Evolutionary conservation across 2,113 vertebrate species (phyloP).

Genomic region (Mesocricetus auratus): DNA sequence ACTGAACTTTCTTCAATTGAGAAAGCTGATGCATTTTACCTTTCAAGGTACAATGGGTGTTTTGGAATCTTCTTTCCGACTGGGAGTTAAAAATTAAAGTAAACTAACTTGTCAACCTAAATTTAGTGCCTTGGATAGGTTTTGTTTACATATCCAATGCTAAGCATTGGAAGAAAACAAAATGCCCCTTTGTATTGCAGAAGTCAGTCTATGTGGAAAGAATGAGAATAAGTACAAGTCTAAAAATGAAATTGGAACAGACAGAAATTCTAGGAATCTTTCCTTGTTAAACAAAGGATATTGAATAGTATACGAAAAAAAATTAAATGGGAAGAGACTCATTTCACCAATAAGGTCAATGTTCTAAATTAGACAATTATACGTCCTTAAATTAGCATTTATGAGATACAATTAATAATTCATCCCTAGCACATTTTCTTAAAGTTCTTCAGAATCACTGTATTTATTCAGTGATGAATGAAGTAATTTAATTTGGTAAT

Average conservation of each 20-base stretch:
- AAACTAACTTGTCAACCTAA: neutral
- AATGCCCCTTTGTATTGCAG: neutral
- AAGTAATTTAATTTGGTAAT: conserved; percentile 68
- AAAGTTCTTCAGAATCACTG: conserved; percentile 69
- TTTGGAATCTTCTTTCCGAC: neutral
- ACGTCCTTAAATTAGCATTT: conserved; percentile 79
- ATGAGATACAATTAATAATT: conserved; percentile 79
- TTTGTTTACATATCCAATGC: neutral
- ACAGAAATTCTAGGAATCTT: neutral
- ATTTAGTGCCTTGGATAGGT: neutral
- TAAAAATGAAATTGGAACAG: conserved; percentile 61
- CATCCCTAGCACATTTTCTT: conserved; percentile 67
- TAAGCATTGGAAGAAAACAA: neutral
- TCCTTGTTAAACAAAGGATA: conserved; percentile 62
- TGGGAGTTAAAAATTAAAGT: neutral
- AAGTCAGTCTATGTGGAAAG: conserved; percentile 65
- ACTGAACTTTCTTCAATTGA: neutral
- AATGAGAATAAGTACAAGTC: conserved; percentile 53
- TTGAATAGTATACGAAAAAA: conserved; percentile 26
- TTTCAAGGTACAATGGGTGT: neutral
- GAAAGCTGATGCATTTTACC: neutral
- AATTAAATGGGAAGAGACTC: conserved; percentile 54
- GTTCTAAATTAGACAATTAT: conserved; percentile 81
- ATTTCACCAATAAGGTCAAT: conserved; percentile 66
- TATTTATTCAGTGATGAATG: conserved; percentile 72